Evolutionary conservation across 2,888 invertebrate genomes (phyloP).

Genomic region (Formica aserva): DNA sequence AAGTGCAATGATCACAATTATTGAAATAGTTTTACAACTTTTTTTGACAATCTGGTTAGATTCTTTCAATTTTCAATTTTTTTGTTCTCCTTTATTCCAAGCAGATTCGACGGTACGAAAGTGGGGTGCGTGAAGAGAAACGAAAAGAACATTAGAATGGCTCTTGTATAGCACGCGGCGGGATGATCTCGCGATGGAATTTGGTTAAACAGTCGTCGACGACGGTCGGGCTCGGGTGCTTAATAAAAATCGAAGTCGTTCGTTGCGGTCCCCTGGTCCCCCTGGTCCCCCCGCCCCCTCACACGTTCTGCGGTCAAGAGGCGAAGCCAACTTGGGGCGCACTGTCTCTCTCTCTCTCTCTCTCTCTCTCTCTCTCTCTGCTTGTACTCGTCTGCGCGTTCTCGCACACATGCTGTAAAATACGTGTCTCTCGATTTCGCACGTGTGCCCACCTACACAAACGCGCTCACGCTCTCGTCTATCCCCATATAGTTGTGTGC

Average conservation of each 20-base stretch:
- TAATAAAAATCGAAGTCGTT: conserved; percentile 78
- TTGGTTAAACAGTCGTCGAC: conserved; percentile 76
- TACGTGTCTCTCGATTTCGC: conserved; percentile 69
- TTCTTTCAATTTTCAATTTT: not conserved
- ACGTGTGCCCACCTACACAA: conserved; percentile 66
- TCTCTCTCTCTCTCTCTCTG: not conserved
- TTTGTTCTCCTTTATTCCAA: not conserved
- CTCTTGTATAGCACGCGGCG: conserved; percentile 60
- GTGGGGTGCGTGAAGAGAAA: not conserved
- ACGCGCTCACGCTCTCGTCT: conserved; percentile 28
- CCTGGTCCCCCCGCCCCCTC: conserved; percentile 56
- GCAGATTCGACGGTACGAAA: not conserved
- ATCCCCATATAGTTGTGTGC: conserved; percentile 1
- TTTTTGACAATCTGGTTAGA: not conserved
- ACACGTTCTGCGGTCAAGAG: conserved; percentile 71
- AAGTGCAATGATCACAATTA: not conserved
- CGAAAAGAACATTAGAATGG: conserved; percentile 34
- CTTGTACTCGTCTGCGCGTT: conserved; percentile 35
- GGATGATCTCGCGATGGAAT: conserved; percentile 76
- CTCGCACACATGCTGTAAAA: conserved; percentile 58
- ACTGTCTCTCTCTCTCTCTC: conserved; percentile 37
- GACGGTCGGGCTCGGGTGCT: conserved; percentile 70
- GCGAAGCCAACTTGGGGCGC: conserved; percentile 49
- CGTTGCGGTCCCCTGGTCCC: conserved; percentile 56
- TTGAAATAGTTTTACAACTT: not conserved